Conservation (phyloP, 2,797 vertebrate species). For the Phyllotis vaccarum region DNA sequence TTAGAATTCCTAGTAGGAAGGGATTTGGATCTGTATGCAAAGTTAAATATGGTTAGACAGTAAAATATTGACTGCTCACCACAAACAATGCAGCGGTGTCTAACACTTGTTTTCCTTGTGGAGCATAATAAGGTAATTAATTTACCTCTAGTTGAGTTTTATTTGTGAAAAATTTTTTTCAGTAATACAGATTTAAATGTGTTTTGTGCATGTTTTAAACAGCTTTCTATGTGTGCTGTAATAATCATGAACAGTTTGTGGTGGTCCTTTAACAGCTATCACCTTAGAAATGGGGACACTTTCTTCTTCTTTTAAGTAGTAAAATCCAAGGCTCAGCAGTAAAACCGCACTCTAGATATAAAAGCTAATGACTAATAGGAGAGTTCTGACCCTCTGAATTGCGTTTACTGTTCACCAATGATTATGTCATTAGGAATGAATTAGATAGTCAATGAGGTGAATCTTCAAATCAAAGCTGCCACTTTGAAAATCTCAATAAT, state of each 20-base stretch:
- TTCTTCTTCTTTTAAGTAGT: constrained; percentile 80
- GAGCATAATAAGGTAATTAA: constrained; percentile 84
- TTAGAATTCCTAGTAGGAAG: constrained; percentile 84
- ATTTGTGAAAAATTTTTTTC: constrained; percentile 76
- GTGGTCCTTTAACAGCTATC: constrained; percentile 70
- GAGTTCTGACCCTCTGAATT: constrained; percentile 88
- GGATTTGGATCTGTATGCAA: constrained; percentile 84
- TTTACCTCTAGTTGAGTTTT: constrained; percentile 81
- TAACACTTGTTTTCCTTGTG: constrained; percentile 84
- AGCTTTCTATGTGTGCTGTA: constrained; percentile 68
- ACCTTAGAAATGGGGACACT: constrained; percentile 77
- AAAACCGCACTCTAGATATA: constrained; percentile 81
- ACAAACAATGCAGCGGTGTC: constrained; percentile 82
- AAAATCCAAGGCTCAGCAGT: constrained; percentile 72
- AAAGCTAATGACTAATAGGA: constrained; percentile 86
- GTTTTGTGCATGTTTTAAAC: constrained; percentile 77
- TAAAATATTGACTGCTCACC: constrained; percentile 88
- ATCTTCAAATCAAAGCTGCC: constrained; percentile 86
- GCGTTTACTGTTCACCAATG: constrained; percentile 88
- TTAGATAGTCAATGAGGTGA: constrained; percentile 87
- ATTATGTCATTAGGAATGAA: constrained; percentile 89
- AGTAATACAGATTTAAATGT: constrained; percentile 76
- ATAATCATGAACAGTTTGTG: constrained; percentile 75
- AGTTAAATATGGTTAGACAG: constrained; percentile 84
- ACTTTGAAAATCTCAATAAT: constrained; percentile 84